Base-by-base conservation (phyloP, 2,797 vertebrate genomes). In the Lepus oiostolus region DNA sequence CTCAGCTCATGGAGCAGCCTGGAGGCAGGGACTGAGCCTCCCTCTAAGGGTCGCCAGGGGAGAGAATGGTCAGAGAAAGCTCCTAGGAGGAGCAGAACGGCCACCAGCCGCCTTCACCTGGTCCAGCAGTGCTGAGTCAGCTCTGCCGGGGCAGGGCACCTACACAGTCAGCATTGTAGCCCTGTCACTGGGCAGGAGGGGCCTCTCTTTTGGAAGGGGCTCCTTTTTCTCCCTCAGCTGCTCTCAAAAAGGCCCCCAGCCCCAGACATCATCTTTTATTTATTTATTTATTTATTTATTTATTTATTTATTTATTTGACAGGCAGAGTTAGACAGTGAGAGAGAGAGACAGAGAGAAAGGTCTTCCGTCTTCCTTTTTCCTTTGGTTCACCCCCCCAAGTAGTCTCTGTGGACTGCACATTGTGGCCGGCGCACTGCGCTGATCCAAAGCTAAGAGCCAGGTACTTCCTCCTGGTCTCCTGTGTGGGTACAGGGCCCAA, bases 191-290 rank as follows among this genome's bases (percentile, higher is more conserved):
- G n/a, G 7, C 47, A n/a, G 28, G 26, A 70, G 3, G 24, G 28
- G 2, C 4, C 35, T 42, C 4, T 65, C 8, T 86, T 35, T 62
- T 24, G 11, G 35, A 50, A 84, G 19, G 24, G 6, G 6, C 28
- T 32, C 28, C 10, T 28, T 65, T 38, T 12, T 14, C n/a, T 42
- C 58, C 21, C 7, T 14, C 60, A 58, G 42, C 35, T 12, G 5
- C 19, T 68, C 76, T 60, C 42, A 22, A 21, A 28, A 67, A 67
- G 35, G 8, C 7, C 32, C 32, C 47, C 2, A 19, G 17, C 10
- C 7, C 32, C n/a, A 14, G 52, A n/a, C 0, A 0, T 10, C 63
- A 9, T 50, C 4, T 0, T 6, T 4, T 22, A 42, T 65, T 70
- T 32, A 0, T 22, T 13, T 42, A 7, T 42, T n/a, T n/a, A n/a